A percentile compares a stretch with the other conserved stretches of the same genome.
Evolutionary conservation across 1,140 invertebrate species (phyloP).

Genomic region (Agraylea sexmaculata): DNA sequence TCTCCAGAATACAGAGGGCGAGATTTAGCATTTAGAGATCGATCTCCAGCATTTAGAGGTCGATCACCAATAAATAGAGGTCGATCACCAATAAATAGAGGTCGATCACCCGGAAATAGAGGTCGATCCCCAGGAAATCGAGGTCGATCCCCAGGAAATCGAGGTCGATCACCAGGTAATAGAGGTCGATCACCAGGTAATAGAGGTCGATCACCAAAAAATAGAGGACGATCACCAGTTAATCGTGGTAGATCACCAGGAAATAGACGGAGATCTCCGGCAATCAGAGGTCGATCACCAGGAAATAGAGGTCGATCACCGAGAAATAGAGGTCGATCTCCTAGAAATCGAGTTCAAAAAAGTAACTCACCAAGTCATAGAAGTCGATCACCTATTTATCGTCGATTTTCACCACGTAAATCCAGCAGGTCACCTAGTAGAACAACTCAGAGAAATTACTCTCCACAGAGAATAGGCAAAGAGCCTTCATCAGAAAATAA

Average conservation of each 20-base stretch:
- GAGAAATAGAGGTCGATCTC: background rate
- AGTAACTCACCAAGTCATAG: too few relatives aligned
- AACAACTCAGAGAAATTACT: background rate
- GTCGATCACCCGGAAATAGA: background rate
- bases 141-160: too few relatives aligned
- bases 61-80: too few relatives aligned
- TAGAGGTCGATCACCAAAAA: background rate
- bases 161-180: background rate
- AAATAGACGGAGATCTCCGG: background rate
- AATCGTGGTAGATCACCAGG: background rate
- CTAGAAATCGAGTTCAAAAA: background rate
- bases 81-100: background rate
- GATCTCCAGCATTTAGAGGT: too few relatives aligned
- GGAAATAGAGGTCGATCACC: background rate
- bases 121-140: background rate
- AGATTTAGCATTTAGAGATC: too few relatives aligned
- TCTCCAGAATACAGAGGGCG: too few relatives aligned
- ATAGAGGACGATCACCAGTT: slow-evolving; percentile 3
- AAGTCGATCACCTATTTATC: slow-evolving; percentile 1
- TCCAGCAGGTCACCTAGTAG: slow-evolving; percentile 6
- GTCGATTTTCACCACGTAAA: slow-evolving; percentile 2
- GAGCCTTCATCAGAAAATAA: slow-evolving; percentile 1
- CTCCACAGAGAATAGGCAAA: slow-evolving; percentile 3
- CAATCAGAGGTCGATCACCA: slow-evolving; percentile 6
- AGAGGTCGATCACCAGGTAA: background rate